Percentiles rank a stretch among this genome's conserved stretches.
Conservation (phyloP, 2,113 vertebrate genomes). For the Menura novaehollandiae region DNA sequence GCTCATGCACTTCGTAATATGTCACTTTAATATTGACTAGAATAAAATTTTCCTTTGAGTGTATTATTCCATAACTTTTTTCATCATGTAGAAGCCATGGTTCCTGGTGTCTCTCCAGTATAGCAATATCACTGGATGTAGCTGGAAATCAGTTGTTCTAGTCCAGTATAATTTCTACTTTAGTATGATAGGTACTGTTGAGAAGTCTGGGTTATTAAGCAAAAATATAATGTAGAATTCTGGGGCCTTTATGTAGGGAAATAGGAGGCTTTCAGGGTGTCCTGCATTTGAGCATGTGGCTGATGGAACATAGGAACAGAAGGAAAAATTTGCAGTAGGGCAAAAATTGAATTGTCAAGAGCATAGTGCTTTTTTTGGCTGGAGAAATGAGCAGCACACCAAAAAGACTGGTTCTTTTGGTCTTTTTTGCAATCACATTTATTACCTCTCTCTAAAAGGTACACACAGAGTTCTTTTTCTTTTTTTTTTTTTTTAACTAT, state of each 20-base stretch:
- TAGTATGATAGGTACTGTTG: background rate
- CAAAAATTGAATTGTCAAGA: background rate
- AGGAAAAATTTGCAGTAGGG: background rate
- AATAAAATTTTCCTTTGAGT: background rate
- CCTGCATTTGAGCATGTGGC: background rate
- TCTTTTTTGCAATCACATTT: background rate
- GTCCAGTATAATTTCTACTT: background rate
- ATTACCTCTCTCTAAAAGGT: background rate
- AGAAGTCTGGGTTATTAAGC: background rate
- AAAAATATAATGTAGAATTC: background rate
- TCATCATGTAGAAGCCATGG: background rate
- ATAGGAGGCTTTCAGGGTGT: background rate
- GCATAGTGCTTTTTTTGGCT: background rate
- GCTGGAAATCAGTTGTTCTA: background rate
- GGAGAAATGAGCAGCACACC: background rate
- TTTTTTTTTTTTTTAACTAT: background rate
- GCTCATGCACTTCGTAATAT: background rate
- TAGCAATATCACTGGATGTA: background rate
- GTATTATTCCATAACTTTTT: background rate
- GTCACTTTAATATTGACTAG: background rate
- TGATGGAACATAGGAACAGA: background rate
- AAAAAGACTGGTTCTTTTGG: background rate
- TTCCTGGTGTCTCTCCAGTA: background rate
- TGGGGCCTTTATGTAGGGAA: background rate
- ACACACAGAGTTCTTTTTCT: background rate